These are phyloP conservation scores for Antitype chi DNA, from an alignment of 2,888 invertebrate genomes.

Conservation along the genomic window DNA sequence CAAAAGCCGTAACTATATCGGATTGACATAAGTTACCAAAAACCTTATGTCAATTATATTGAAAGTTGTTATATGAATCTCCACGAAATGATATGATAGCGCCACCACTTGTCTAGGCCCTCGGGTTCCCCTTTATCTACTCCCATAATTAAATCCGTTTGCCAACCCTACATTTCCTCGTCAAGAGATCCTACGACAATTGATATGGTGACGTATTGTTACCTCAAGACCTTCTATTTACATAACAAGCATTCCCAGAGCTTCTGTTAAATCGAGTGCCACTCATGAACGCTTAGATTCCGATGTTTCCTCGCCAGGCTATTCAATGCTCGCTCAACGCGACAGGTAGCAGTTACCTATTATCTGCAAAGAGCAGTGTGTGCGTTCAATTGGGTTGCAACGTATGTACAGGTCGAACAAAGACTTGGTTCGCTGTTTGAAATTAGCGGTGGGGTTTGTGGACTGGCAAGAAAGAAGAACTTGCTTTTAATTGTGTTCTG, in stretches of 20 bases:
- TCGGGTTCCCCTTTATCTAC: not conserved
- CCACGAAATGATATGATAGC: not conserved
- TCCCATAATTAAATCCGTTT: slow-evolving; percentile 1
- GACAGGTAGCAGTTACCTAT: slow-evolving; percentile 35
- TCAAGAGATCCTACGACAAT: slow-evolving; percentile 6
- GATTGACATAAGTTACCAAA: not conserved
- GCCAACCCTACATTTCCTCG: not conserved
- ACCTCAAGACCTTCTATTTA: slow-evolving; percentile 35
- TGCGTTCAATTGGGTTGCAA: slow-evolving; percentile 35
- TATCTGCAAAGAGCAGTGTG: slow-evolving; percentile 28
- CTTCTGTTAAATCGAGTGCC: slow-evolving; percentile 55
- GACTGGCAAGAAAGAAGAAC: not conserved
- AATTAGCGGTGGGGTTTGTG: slow-evolving; percentile 26
- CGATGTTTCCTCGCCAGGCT: slow-evolving; percentile 38
- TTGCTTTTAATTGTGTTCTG: not conserved
- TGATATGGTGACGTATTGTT: slow-evolving; percentile 45
- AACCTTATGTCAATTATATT: not conserved
- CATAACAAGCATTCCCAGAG: slow-evolving; percentile 40
- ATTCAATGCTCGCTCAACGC: slow-evolving; percentile 44
- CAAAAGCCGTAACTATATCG: not conserved
- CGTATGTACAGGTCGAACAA: slow-evolving; percentile 25
- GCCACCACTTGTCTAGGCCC: not conserved
- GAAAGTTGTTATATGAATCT: not conserved
- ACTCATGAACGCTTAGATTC: slow-evolving; percentile 37
- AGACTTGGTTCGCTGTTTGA: slow-evolving; percentile 18